Evolutionary conservation across 92 coral and sea anemone species (phyloP), one percentile per base, ranked within the genome.

Genomic region (Plumapathes pennacea): DNA sequence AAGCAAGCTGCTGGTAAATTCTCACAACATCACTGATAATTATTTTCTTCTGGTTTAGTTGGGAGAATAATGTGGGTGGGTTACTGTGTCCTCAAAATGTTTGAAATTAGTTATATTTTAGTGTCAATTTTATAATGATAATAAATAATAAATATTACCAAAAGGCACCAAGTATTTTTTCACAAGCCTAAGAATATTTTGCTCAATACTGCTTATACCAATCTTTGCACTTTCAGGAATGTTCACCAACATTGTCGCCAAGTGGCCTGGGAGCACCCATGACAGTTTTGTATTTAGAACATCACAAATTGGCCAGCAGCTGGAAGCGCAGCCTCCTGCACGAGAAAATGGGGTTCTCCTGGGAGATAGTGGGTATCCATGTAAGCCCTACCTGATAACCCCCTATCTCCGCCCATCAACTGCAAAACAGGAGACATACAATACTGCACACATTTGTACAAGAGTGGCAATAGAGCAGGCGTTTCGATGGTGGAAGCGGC

Each of bases 341-440:
- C n/a, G 74, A 19, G 78, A 67, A 46, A 67, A 75, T 66, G 88
- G 84, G 34, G 42, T 83, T 57, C 68, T 70, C 28, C 27, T 80
- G 22, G 90, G 85, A 29, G 86, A 71, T 59, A 71, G 82, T 62
- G 77, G 90, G 21, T 67, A 72, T 64, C 72, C 62, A 30, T 68
- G 80, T 49, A 72, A 50, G 56, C 82, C 81, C 4, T 84, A 46
- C 46, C 53, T 84, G 28, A 78, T 84, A 74, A 78, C 90, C 14
- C 79, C 86, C 38, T 79, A 71, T 42, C 60, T 61, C 21, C 40
- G 69, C 46, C 86, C 83, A 23, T 28, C 21, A 57, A 72, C 64
- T 31, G 69, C 71, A 14, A 39, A 54, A 49, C 78, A 84, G 54
- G 57, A 69, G 25, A 33, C n/a, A 2, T 84, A 43, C 68, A 83